These are phyloP conservation scores for Drosophila anomalata DNA, from an alignment of 2,888 invertebrate genomes.

Conservation along the genomic window DNA sequence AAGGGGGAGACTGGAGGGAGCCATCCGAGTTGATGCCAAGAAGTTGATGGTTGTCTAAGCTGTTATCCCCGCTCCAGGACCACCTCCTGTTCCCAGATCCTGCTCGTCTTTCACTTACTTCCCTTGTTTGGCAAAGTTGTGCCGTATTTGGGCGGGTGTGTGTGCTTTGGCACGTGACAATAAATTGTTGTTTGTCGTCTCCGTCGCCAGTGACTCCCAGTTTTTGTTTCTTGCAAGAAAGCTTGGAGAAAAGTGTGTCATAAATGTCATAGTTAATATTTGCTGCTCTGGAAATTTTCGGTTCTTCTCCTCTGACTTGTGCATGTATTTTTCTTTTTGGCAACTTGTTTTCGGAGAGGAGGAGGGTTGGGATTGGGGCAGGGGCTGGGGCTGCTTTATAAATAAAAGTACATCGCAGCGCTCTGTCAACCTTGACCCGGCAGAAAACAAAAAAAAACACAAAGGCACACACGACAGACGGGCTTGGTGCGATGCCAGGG, in stretches of 20 bases:
- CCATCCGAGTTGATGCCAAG: slow-evolving; percentile 28
- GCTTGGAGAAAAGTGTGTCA: slow-evolving; percentile 68
- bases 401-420: slow-evolving; percentile 64
- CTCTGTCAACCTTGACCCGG: slow-evolving; percentile 70
- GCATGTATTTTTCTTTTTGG: slow-evolving; percentile 40
- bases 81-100: background rate
- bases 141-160: slow-evolving; percentile 54
- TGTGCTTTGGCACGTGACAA: slow-evolving; percentile 74
- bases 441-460: slow-evolving; percentile 23
- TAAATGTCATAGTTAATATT: slow-evolving; percentile 77
- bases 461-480: slow-evolving; percentile 4
- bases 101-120: slow-evolving; percentile 54
- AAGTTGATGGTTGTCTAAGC: slow-evolving; percentile 44
- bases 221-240: slow-evolving; percentile 57
- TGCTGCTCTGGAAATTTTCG: slow-evolving; percentile 56
- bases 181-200: slow-evolving; percentile 67
- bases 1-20: background rate
- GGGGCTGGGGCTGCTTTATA: slow-evolving; percentile 36
- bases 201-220: slow-evolving; percentile 5
- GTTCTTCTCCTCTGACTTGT: slow-evolving; percentile 10
- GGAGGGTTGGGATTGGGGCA: background rate
- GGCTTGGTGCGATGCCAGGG: background rate
- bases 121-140: slow-evolving; percentile 68
- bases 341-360: slow-evolving; percentile 41
- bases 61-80: slow-evolving; percentile 10